phyloP scores from a whole-genome alignment of 2,888 invertebrate species.

The Eumacrocentrus americanus region DNA sequence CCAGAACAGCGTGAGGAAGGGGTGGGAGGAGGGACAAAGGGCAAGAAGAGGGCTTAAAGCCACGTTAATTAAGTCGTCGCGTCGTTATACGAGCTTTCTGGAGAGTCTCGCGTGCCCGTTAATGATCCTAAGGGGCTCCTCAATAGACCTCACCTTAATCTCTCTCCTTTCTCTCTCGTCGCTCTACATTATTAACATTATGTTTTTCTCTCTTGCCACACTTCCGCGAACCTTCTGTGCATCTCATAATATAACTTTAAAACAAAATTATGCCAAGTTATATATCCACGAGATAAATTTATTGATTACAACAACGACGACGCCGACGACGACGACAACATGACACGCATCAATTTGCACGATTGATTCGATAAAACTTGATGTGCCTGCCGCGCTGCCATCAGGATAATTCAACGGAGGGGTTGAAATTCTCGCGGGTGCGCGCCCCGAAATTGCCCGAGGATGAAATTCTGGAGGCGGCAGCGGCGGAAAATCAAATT shows the following conservation, averaged over 20 bases:
- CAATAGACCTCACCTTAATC: constrained; percentile 9
- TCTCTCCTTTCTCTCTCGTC: too few relatives aligned
- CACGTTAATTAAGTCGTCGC: constrained; percentile 14
- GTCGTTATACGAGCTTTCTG: constrained; percentile 15
- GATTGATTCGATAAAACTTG: constrained; percentile 27
- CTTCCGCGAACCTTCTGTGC: not conserved
- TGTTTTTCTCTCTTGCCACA: not conserved
- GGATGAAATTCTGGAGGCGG: constrained; percentile 31
- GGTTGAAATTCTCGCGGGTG: constrained; percentile 26
- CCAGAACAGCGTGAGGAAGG: too few relatives aligned
- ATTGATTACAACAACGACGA: constrained; percentile 13
- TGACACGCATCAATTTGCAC: constrained; percentile 15
- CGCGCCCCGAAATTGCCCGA: constrained; percentile 29
- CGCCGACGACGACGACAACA: too few relatives aligned
- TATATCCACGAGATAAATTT: constrained; percentile 2
- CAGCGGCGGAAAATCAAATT: constrained; percentile 29
- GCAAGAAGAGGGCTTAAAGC: constrained; percentile 4
- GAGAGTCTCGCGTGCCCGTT: constrained; percentile 21
- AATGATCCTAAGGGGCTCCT: constrained; percentile 17
- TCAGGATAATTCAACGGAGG: constrained; percentile 17
- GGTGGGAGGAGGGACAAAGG: too few relatives aligned
- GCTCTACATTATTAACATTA: not conserved
- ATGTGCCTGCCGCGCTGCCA: constrained; percentile 8
- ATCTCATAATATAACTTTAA: not conserved
- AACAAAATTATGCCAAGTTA: not conserved